Percentiles rank a stretch among this genome's conserved stretches.
Evolutionary conservation across 2,888 invertebrate genomes (phyloP).

Genomic region (Mesoligia furuncula): DNA sequence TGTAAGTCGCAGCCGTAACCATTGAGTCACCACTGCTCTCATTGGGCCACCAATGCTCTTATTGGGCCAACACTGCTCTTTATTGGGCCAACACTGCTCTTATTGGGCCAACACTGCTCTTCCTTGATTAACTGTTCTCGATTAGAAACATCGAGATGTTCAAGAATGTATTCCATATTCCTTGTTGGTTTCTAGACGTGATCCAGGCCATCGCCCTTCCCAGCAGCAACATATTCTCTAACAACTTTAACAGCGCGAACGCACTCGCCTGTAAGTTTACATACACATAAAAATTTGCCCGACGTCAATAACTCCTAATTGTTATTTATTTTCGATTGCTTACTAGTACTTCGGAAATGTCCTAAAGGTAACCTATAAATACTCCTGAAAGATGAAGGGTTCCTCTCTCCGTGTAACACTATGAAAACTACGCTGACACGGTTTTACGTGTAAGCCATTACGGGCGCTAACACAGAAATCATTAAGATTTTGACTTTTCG

Average conservation of each 20-base stretch:
- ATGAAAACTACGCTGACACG: background rate
- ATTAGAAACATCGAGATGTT: background rate
- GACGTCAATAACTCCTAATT: background rate
- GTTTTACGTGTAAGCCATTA: background rate
- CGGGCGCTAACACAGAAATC: background rate
- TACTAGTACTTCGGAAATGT: background rate
- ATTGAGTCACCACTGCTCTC: no score
- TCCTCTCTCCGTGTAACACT: background rate
- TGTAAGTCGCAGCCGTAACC: no score
- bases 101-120: no score
- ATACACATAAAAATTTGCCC: background rate
- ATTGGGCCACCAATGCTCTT: no score
- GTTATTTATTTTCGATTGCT: background rate
- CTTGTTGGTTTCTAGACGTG: constrained; percentile 65
- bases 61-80: no score
- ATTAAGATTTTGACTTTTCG: background rate
- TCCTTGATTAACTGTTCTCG: background rate
- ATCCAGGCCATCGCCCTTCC: constrained; percentile 77
- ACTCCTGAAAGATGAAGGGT: background rate
- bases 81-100: no score
- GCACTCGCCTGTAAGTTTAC: constrained; percentile 74
- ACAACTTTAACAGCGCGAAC: constrained; percentile 65
- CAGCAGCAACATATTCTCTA: constrained; percentile 56
- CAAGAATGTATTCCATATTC: background rate
- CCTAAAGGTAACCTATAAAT: background rate